Percentiles rank a stretch among this genome's conserved stretches.
Conservation (phyloP, 2,888 invertebrate genomes). For the Cinara cedri region DNA sequence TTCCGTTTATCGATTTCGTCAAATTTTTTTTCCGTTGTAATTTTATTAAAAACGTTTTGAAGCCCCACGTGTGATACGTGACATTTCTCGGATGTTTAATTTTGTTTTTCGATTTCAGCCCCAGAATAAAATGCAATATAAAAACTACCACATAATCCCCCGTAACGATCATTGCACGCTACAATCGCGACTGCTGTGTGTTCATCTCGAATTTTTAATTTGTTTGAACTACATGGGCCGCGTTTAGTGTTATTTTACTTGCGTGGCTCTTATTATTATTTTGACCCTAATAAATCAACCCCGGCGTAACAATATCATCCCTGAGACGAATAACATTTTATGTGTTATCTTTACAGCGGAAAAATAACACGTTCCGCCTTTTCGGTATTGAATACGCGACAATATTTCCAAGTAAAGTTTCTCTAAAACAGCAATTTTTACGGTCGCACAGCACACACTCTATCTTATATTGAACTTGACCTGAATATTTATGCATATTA, state of each 20-base stretch:
- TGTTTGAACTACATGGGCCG: no score
- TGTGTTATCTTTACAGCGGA: neutral
- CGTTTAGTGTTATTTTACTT: neutral
- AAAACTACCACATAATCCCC: slow-evolving; percentile 8
- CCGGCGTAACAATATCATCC: neutral
- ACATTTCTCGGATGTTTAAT: slow-evolving; percentile 6
- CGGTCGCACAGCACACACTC: neutral
- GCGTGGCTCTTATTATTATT: neutral
- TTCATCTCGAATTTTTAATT: no score
- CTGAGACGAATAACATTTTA: slow-evolving; percentile 30
- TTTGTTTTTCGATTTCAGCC: slow-evolving; percentile 6
- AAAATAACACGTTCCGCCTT: neutral
- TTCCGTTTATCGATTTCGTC: no score
- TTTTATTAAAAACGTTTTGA: no score
- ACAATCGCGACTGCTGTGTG: no score
- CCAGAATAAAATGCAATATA: neutral
- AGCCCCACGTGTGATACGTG: no score
- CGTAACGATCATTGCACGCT: slow-evolving; percentile 4
- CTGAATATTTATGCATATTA: no score
- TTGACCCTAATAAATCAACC: slow-evolving; percentile 15
- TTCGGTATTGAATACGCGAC: neutral
- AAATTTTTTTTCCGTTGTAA: no score
- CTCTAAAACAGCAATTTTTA: neutral
- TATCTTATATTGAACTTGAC: no score
- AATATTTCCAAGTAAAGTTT: neutral